Percentiles rank a stretch among this genome's conserved stretches.
Conservation (phyloP, 2,888 invertebrate genomes). For the Idaea biselata region DNA sequence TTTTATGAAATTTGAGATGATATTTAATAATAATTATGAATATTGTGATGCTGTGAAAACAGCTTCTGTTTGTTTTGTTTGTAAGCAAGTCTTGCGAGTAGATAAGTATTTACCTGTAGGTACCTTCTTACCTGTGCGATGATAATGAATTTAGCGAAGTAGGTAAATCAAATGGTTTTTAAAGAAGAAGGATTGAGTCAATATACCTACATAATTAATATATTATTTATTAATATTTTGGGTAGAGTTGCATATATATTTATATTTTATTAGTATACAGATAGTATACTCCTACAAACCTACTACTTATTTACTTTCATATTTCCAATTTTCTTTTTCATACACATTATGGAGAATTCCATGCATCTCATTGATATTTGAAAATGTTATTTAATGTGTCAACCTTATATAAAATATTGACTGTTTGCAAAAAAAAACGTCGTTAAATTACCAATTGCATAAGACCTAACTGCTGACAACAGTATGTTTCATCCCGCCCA, state of each 20-base stretch:
- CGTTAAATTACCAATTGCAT: neutral
- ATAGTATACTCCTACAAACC: no score
- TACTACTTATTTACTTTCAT: no score
- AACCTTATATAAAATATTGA: no score
- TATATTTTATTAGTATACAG: no score
- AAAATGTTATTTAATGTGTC: no score
- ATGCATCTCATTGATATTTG: no score
- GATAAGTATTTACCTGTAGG: neutral
- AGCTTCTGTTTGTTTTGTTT: neutral
- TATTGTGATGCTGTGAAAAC: neutral
- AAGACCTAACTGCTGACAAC: neutral
- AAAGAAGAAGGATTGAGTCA: neutral
- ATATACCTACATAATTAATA: neutral
- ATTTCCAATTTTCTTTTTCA: no score
- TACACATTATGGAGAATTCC: no score
- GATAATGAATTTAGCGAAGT: neutral
- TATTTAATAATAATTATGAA: conserved; percentile 5
- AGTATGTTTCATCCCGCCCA: neutral
- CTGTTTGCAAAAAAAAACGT: neutral
- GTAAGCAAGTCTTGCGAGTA: neutral
- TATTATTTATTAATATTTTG: no score
- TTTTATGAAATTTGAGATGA: conserved; percentile 58
- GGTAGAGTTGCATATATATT: no score
- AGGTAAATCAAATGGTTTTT: neutral
- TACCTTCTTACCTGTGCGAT: neutral